These are phyloP conservation scores for Hylia prasina DNA, from an alignment of 2,113 vertebrate species.

Conservation along the genomic window DNA sequence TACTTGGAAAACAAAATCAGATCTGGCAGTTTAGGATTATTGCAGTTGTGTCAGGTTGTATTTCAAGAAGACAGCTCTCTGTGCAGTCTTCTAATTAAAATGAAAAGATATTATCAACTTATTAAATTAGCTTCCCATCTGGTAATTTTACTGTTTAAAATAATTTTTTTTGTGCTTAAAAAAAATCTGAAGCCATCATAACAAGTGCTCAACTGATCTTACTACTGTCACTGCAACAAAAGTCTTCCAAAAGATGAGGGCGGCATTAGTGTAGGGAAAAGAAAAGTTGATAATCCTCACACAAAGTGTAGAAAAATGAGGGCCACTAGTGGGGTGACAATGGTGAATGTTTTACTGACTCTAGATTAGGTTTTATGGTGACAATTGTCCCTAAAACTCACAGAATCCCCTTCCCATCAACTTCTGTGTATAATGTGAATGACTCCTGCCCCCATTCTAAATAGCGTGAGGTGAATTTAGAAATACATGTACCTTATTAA, in stretches of 20 bases:
- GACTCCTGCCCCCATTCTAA: background rate
- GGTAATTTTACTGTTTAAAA: slow-evolving; percentile 43
- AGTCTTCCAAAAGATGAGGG: background rate
- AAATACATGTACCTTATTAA: background rate
- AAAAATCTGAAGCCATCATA: background rate
- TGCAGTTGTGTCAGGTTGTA: slow-evolving; percentile 42
- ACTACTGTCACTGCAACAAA: background rate
- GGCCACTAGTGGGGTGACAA: background rate
- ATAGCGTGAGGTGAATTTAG: background rate
- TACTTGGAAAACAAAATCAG: slow-evolving; percentile 2
- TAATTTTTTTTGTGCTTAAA: background rate
- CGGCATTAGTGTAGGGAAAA: background rate
- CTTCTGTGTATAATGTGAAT: accelerated
- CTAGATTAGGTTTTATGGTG: background rate
- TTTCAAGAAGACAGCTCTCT: slow-evolving; percentile 42
- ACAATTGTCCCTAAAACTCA: background rate
- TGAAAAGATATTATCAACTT: slow-evolving; percentile 60
- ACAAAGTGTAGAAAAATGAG: background rate
- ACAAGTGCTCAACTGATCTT: background rate
- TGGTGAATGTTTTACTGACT: background rate
- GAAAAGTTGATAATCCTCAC: background rate
- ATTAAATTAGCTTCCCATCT: slow-evolving; percentile 63
- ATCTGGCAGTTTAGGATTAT: slow-evolving; percentile 40
- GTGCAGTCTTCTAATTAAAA: slow-evolving; percentile 60
- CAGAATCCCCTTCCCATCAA: background rate